These are phyloP conservation scores for Dinoponera quadriceps DNA, from an alignment of 1,140 invertebrate species.

Conservation along the genomic window DNA sequence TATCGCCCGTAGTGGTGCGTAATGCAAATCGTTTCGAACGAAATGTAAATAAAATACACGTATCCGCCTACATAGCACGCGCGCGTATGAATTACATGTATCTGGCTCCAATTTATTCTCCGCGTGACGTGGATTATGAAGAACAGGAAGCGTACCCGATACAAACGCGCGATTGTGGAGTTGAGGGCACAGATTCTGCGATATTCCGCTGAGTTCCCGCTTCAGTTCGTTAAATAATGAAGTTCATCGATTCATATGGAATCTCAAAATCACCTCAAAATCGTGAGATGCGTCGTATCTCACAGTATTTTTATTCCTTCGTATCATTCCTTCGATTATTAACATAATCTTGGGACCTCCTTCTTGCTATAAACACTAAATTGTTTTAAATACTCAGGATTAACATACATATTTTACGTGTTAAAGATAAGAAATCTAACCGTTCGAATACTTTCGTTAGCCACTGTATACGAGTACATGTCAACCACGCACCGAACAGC, in stretches of 20 bases:
- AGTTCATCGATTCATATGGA: not conserved
- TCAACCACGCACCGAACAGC: no score
- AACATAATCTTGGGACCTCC: no score
- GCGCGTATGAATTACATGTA: not conserved
- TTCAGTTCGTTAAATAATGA: conserved; percentile 16
- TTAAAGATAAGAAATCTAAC: no score
- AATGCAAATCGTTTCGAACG: conserved; percentile 38
- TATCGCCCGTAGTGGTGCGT: conserved; percentile 10
- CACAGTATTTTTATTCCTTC: no score
- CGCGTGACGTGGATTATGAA: conserved; percentile 33
- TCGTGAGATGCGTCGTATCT: not conserved
- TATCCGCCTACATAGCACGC: not conserved
- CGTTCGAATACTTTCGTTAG: no score
- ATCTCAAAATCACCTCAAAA: conserved; percentile 15
- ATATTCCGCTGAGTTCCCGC: conserved; percentile 1
- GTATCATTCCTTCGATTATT: no score
- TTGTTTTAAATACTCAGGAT: no score
- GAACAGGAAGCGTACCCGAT: not conserved
- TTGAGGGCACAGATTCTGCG: not conserved
- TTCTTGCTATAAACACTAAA: no score
- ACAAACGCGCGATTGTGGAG: conserved; percentile 1
- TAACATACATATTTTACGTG: no score
- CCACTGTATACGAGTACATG: no score
- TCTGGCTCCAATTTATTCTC: conserved; percentile 32
- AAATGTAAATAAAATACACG: conserved; percentile 52